Percentiles rank a stretch among this genome's conserved stretches.
Conservation (phyloP, 2,888 invertebrate species). For the Conus canariensis region DNA sequence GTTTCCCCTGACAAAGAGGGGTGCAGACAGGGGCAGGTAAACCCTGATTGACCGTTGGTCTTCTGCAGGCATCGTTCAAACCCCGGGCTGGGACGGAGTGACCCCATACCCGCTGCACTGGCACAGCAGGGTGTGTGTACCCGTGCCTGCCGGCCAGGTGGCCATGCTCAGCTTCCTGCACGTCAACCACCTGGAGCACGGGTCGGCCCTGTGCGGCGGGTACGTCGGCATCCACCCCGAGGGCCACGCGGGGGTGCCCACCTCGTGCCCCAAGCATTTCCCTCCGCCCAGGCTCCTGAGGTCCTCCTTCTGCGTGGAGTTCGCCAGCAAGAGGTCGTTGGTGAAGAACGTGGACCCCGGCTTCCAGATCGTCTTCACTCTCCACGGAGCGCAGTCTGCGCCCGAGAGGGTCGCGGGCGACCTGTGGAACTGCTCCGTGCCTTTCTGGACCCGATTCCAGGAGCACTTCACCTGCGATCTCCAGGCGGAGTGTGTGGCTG, state of each 20-base stretch:
- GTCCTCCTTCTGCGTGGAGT: not conserved
- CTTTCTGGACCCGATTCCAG: not conserved
- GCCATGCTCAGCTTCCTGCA: not conserved
- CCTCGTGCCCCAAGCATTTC: not conserved
- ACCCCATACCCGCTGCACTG: not conserved
- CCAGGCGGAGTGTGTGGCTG: not conserved
- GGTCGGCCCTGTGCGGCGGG: not conserved
- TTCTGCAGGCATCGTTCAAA: not conserved
- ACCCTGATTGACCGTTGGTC: too few relatives aligned
- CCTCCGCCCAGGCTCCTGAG: not conserved
- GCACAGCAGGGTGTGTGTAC: not conserved
- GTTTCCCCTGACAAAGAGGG: too few relatives aligned
- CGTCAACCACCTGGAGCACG: not conserved
- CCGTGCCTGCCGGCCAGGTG: not conserved
- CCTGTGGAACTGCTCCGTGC: conserved; percentile 31
- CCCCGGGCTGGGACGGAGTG: conserved; percentile 17
- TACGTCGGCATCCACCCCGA: not conserved
- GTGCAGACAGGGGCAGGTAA: too few relatives aligned
- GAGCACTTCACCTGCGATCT: conserved; percentile 12
- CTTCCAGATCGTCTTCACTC: conserved; percentile 8
- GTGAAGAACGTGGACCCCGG: not conserved
- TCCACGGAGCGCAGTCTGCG: not conserved
- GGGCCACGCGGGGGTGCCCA: not conserved
- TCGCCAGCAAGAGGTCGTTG: not conserved
- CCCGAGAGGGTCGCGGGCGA: not conserved